Evolutionary conservation across 2,888 invertebrate species (phyloP).

Genomic region (Neoaliturus tenellus): DNA sequence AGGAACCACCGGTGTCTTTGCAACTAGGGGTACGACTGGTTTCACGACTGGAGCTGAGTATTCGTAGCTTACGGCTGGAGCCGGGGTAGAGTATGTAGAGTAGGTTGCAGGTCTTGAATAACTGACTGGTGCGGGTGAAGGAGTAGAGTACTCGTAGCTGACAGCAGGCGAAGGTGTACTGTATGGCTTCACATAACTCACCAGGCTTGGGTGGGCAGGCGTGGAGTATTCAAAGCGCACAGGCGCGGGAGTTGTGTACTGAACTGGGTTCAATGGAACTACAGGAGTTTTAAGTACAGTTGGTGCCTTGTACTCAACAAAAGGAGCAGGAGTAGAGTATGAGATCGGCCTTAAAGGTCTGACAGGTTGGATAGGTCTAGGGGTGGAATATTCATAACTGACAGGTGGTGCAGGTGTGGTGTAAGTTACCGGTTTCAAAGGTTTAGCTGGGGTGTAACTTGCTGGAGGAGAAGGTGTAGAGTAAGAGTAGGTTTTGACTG

Average conservation of each 20-base stretch:
- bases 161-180: constrained; percentile 67
- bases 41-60: background rate
- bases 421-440: background rate
- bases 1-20: constrained; percentile 45
- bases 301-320: constrained; percentile 48
- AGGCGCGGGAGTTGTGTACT: constrained; percentile 30
- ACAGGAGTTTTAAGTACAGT: constrained; percentile 51
- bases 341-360: constrained; percentile 19
- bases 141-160: background rate
- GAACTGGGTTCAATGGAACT: constrained; percentile 43
- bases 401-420: constrained; percentile 43
- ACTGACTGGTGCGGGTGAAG: background rate
- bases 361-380: constrained; percentile 31
- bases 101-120: constrained; percentile 57
- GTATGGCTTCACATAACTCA: constrained; percentile 12
- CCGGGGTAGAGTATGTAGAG: constrained; percentile 68
- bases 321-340: constrained; percentile 44
- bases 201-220: background rate
- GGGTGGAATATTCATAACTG: constrained; percentile 32
- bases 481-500: constrained; percentile 7
- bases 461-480: constrained; percentile 15
- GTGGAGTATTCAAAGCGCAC: constrained; percentile 54
- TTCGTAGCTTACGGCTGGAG: constrained; percentile 57
- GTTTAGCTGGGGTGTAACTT: background rate
- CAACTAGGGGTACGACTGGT: background rate